Conservation (phyloP, 2,888 invertebrate species). For the Aplocera efformata region DNA sequence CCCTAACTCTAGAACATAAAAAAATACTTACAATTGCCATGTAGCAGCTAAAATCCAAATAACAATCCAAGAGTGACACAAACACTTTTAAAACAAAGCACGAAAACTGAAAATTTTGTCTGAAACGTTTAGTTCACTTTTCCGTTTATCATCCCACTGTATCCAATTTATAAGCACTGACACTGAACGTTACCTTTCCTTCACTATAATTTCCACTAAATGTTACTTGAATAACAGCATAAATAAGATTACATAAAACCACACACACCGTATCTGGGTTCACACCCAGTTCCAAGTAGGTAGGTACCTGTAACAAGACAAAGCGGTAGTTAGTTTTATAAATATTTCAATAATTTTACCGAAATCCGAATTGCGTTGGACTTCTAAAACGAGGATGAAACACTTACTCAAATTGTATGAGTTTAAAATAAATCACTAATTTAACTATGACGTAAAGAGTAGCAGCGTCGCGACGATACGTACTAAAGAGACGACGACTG, state of each 20-base stretch:
- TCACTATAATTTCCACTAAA: slow-evolving; percentile 48
- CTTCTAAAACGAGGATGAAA: slow-evolving; percentile 37
- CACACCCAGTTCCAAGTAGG: slow-evolving; percentile 76
- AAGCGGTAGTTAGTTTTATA: slow-evolving; percentile 65
- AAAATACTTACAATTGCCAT: slow-evolving; percentile 65
- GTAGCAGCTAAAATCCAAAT: slow-evolving; percentile 59
- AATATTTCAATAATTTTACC: slow-evolving; percentile 34
- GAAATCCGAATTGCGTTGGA: slow-evolving; percentile 30
- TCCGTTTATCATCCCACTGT: slow-evolving; percentile 46
- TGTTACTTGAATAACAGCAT: slow-evolving; percentile 56
- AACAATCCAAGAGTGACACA: slow-evolving; percentile 69
- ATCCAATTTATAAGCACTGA: slow-evolving; percentile 47
- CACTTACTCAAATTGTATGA: slow-evolving; percentile 54
- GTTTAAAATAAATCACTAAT: slow-evolving; percentile 62
- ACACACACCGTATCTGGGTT: slow-evolving; percentile 70
- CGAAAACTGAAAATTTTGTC: slow-evolving; percentile 47
- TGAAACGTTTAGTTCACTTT: slow-evolving; percentile 58
- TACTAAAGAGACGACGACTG: slow-evolving; percentile 41
- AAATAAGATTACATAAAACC: slow-evolving; percentile 74
- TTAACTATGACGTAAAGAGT: slow-evolving; percentile 72
- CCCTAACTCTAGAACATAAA: background rate
- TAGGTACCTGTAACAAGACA: slow-evolving; percentile 80
- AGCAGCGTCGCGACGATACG: slow-evolving; percentile 36
- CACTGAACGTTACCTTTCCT: slow-evolving; percentile 40
- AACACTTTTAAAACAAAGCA: slow-evolving; percentile 60